These are phyloP conservation scores for Polyommatus icarus DNA, from an alignment of 2,888 invertebrate species.

Conservation along the genomic window DNA sequence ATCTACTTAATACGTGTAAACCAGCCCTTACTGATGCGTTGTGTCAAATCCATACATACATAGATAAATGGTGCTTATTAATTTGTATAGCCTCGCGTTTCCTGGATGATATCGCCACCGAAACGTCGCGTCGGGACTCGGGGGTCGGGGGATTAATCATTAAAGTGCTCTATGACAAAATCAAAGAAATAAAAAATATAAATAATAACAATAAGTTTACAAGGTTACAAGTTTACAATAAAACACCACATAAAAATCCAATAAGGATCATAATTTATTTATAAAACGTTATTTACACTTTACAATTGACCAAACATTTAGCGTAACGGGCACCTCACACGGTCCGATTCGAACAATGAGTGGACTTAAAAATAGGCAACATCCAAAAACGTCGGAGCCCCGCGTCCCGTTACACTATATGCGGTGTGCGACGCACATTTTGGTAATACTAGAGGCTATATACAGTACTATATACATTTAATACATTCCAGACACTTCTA, in stretches of 20 bases:
- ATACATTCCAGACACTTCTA: conserved; percentile 33
- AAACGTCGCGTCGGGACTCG: too few species aligned
- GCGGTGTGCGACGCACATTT: conserved; percentile 63
- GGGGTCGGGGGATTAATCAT: too few species aligned
- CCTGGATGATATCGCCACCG: too few species aligned
- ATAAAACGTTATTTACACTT: conserved; percentile 77
- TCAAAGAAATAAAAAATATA: not conserved
- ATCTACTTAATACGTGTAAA: too few species aligned
- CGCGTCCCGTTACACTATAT: conserved; percentile 51
- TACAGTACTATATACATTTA: conserved; percentile 60
- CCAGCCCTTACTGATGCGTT: too few species aligned
- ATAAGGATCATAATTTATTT: conserved; percentile 78
- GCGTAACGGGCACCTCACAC: conserved; percentile 53
- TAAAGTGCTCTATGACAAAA: too few species aligned
- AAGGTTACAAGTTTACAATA: conserved; percentile 43
- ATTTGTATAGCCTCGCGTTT: too few species aligned
- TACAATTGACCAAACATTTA: conserved; percentile 73
- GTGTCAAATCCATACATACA: too few species aligned
- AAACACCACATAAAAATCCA: conserved; percentile 67
- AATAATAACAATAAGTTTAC: not conserved
- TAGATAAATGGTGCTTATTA: too few species aligned
- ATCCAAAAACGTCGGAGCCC: conserved; percentile 6
- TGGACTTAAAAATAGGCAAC: conserved; percentile 35
- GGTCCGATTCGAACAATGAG: conserved; percentile 37
- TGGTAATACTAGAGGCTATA: conserved; percentile 62